Conservation (phyloP, 2,888 invertebrate genomes). For the Desoria tigrina region DNA sequence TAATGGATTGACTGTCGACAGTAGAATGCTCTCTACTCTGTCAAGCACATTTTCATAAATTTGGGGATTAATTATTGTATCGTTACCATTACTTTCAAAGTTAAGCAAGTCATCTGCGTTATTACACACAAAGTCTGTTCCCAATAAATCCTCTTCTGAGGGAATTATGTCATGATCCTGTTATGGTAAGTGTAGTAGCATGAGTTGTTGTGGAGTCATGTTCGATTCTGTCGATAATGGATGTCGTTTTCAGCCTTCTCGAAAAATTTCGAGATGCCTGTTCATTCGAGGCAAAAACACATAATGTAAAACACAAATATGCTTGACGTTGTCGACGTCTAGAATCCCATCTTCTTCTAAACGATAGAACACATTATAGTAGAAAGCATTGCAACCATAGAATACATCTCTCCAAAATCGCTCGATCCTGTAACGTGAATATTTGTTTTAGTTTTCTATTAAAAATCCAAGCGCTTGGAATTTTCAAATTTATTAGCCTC, state of each 20-base stretch:
- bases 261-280: constrained; percentile 17
- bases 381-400: constrained; percentile 23
- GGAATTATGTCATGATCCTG: neutral
- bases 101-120: constrained; percentile 1
- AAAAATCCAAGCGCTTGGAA: neutral
- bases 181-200: constrained; percentile 25
- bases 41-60: no score
- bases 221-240: constrained; percentile 29
- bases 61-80: no score
- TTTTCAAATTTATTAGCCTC: no score
- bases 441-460: no score
- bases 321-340: constrained; percentile 19
- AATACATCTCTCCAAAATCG: constrained; percentile 39
- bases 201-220: constrained; percentile 25
- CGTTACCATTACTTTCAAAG: constrained; percentile 2
- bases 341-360: constrained; percentile 23
- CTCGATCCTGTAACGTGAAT: constrained; percentile 30
- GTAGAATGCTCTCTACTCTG: no score
- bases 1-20: no score
- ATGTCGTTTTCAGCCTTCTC: constrained; percentile 28
- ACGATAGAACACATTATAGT: constrained; percentile 9
- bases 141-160: no score
- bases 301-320: constrained; percentile 20
- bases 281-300: constrained; percentile 32
- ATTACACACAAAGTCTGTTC: neutral